phyloP scores from a whole-genome alignment of 2,888 invertebrate species.

The Papilio demoleus region DNA sequence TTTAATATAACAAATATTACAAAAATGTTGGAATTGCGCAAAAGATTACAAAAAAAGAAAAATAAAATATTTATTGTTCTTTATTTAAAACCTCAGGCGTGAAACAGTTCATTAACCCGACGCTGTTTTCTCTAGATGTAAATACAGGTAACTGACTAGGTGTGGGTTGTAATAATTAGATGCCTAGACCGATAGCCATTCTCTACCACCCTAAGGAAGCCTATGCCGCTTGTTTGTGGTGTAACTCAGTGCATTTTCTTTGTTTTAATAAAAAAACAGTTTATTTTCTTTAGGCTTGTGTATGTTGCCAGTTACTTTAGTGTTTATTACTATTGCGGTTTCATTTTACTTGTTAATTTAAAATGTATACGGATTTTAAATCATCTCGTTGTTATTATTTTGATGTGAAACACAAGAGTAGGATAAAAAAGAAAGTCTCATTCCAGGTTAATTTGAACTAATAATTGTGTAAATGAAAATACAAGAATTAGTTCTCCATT shows the following conservation, averaged over 20 bases:
- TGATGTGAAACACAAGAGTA: conserved; percentile 70
- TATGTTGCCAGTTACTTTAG: conserved; percentile 51
- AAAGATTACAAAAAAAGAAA: background rate
- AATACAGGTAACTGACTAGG: conserved; percentile 46
- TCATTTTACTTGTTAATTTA: conserved; percentile 42
- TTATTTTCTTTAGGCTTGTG: conserved; percentile 55
- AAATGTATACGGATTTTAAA: conserved; percentile 71
- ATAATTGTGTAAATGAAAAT: conserved; percentile 26
- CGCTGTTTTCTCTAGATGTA: conserved; percentile 56
- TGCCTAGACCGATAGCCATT: conserved; percentile 69
- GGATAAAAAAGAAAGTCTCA: conserved; percentile 69
- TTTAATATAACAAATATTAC: background rate
- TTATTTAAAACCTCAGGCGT: background rate
- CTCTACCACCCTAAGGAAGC: conserved; percentile 58
- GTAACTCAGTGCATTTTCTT: conserved; percentile 65
- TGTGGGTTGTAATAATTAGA: conserved; percentile 68
- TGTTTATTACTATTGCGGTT: conserved; percentile 28
- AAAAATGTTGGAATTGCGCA: background rate
- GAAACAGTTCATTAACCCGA: conserved; percentile 56
- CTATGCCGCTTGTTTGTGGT: conserved; percentile 55
- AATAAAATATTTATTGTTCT: background rate
- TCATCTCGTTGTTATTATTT: conserved; percentile 65
- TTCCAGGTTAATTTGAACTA: conserved; percentile 63
- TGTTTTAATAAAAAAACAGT: conserved; percentile 55
- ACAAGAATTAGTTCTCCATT: background rate